A percentile compares a stretch with the other conserved stretches of the same genome.
These are phyloP conservation scores for Mohoua ochrocephala DNA, from an alignment of 2,113 vertebrate genomes.

Conservation along the genomic window DNA sequence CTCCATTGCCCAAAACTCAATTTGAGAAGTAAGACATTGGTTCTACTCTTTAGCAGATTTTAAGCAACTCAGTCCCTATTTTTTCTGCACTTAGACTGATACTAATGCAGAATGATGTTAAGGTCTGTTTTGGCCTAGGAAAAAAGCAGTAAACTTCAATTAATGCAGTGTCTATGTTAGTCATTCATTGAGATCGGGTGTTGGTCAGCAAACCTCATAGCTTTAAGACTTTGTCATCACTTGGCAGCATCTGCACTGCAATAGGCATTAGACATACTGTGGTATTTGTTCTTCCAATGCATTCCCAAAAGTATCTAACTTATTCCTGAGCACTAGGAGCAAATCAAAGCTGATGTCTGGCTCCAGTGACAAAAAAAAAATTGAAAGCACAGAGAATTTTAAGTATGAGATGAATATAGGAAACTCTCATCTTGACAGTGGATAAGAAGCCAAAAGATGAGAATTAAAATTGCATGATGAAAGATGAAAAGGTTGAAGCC, in stretches of 20 bases:
- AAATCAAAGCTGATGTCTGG: neutral
- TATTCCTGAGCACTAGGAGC: neutral
- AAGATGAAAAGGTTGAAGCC: conserved; percentile 56
- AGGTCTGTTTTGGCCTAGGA: neutral
- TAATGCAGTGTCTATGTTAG: neutral
- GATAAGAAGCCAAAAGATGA: neutral
- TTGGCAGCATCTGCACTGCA: neutral
- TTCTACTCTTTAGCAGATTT: neutral
- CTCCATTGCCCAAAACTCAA: neutral
- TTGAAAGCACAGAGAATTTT: neutral
- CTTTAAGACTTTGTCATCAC: neutral
- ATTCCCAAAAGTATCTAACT: neutral
- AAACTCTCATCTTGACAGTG: conserved; percentile 23
- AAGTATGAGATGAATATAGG: neutral
- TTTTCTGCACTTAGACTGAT: neutral
- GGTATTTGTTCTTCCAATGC: neutral
- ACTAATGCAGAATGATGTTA: neutral
- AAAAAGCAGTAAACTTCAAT: neutral
- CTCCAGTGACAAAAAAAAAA: neutral
- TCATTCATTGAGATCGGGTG: neutral
- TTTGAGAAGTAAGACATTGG: neutral
- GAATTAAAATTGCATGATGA: conserved; percentile 56
- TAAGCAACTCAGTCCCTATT: neutral
- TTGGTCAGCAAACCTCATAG: neutral
- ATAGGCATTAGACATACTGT: neutral